These are phyloP conservation scores for Brevimyrus niger DNA, from an alignment of 2,113 vertebrate species.

Conservation along the genomic window DNA sequence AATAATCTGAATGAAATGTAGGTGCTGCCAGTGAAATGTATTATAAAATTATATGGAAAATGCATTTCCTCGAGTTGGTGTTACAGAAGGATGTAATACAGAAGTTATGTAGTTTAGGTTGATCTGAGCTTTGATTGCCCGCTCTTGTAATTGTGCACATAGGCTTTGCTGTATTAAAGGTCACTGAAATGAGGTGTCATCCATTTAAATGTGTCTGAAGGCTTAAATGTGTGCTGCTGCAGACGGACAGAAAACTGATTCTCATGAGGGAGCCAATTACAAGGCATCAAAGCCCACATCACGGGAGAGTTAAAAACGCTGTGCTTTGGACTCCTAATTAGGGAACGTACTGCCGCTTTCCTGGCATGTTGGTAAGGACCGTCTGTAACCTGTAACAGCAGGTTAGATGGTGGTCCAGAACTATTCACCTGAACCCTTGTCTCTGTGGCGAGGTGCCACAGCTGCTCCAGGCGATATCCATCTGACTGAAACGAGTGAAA, in stretches of 20 bases:
- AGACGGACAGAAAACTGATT: not conserved
- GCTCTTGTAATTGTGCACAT: not conserved
- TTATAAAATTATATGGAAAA: not conserved
- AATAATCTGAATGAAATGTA: not conserved
- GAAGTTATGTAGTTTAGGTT: not conserved
- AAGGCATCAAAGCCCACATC: constrained; percentile 4
- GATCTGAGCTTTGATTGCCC: not conserved
- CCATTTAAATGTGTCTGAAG: not conserved
- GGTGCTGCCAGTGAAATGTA: not conserved
- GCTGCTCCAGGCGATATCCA: not conserved
- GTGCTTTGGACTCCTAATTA: not conserved
- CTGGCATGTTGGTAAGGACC: not conserved
- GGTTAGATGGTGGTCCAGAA: not conserved
- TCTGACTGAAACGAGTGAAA: not conserved
- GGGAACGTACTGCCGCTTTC: not conserved
- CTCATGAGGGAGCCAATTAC: not conserved
- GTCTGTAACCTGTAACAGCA: not conserved
- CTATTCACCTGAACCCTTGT: not conserved
- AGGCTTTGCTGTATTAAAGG: not conserved
- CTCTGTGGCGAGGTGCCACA: not conserved
- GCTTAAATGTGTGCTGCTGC: not conserved
- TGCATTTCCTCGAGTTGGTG: not conserved
- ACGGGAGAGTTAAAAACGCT: not conserved
- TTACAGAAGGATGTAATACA: not conserved
- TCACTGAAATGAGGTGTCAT: not conserved